A percentile compares a stretch with the other conserved stretches of the same genome.
Conservation (phyloP, 2,797 vertebrate species). For the Sebastes matsubarae region DNA sequence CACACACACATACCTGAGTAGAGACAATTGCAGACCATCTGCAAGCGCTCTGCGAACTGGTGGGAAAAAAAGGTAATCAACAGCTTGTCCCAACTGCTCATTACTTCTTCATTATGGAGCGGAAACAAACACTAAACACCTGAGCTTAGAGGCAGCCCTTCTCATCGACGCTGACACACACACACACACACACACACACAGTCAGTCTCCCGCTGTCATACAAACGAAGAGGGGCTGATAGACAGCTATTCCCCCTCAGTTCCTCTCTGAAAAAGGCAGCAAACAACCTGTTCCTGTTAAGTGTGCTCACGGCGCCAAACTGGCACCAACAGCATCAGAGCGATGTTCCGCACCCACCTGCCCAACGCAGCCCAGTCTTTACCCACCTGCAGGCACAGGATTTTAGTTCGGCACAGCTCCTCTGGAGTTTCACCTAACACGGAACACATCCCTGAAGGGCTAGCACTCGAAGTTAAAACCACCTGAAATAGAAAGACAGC, state of each 20-base stretch:
- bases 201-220: constrained; percentile 10
- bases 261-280: constrained; percentile 2
- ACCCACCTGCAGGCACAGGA: constrained; percentile 1
- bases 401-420: background rate
- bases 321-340: background rate
- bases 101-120: constrained; percentile 70
- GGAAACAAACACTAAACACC: constrained; percentile 53
- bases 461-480: background rate
- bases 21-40: constrained; percentile 62
- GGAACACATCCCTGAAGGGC: background rate
- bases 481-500: background rate
- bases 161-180: background rate
- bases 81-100: constrained; percentile 67
- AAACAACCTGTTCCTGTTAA: constrained; percentile 26
- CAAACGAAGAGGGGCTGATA: constrained; percentile 37
- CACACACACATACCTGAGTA: constrained; percentile 26
- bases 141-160: constrained; percentile 31
- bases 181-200: background rate
- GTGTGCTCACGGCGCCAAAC: background rate
- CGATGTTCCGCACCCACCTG: background rate
- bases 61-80: constrained; percentile 65
- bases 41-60: constrained; percentile 32
- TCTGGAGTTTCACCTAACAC: background rate
- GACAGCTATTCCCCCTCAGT: constrained; percentile 27
- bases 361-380: background rate